A percentile compares a stretch with the other conserved stretches of the same genome.
Conservation (phyloP, 2,888 invertebrate genomes). For the Tipula unca region DNA sequence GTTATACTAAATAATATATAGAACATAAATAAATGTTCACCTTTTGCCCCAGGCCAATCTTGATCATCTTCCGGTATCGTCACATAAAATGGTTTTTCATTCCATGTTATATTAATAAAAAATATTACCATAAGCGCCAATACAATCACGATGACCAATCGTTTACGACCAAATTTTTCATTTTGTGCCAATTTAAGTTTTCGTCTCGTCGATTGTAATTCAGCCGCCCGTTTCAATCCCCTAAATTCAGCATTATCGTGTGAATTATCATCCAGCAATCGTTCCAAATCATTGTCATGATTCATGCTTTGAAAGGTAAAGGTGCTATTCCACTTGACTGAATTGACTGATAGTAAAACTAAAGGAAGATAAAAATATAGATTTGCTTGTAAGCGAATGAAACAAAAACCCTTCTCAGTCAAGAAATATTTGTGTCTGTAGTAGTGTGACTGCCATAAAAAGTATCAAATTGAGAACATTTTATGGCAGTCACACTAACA, state of each 20-base stretch:
- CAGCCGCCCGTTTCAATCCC: not conserved
- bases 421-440: no score
- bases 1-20: no score
- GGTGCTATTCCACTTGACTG: no score
- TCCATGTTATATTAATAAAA: constrained; percentile 3
- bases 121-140: constrained; percentile 18
- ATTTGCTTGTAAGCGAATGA: no score
- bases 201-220: not conserved
- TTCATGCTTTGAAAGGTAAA: not conserved
- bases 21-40: no score
- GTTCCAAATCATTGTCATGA: not conserved
- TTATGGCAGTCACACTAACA: no score
- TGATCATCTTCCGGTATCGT: constrained; percentile 22
- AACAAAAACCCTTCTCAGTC: no score
- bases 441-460: no score
- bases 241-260: not conserved
- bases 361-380: no score
- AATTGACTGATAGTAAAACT: no score
- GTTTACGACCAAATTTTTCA: constrained; percentile 23
- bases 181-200: not conserved
- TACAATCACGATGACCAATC: constrained; percentile 16
- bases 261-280: not conserved
- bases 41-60: constrained; percentile 22
- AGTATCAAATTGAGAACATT: no score
- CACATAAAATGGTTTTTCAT: constrained; percentile 19